Evolutionary conservation across 2,797 vertebrate species (phyloP), one percentile per base, ranked within the genome.

Genomic region (Naso thynnoides): DNA sequence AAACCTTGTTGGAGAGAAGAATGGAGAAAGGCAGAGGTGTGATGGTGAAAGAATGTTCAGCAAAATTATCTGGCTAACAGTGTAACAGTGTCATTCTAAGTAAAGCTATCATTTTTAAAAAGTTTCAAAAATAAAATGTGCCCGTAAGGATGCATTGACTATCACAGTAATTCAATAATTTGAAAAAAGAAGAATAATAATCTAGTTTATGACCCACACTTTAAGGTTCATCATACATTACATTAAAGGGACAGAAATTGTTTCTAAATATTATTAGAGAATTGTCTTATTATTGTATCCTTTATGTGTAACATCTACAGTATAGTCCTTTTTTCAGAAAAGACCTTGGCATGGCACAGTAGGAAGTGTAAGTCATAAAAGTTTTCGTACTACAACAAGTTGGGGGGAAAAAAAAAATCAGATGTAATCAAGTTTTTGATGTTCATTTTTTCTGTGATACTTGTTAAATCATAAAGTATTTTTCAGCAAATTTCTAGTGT

Each of bases 1-100:
- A 96, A 99, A 99, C 95, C 97, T 99, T 87, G 29, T 71, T 14
- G 74, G 21, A 56, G 33, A 75, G 16, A 86, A 27, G 73, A 61
- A 82, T 27, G 5, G 44, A 81, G 39, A 80, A 44, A 68, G 56
- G 23, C 9, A 58, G 48, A 41, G 21, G 62, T 18, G 3, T 19
- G 7, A 64, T 6, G 9, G 44, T 58, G 16, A 70, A 42, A 50
- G 8, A 47, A 27, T 54, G 29, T 24, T 1, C 4, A 33, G 42
- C 15, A 23, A 47, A 47, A 23, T 24, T 9, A 2, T 60, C 11
- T 0, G 11, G 4, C 5, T 3, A 13, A 49, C 29, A 11, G 4
- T 19, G 3, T 5, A 27, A 5, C 14, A 48, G 24, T 11, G n/a
- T 6, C 23, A 29, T 31, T 5, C n/a, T 15, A 18, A 29, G 0